phyloP scores from a whole-genome alignment of 2,888 invertebrate species.

The Habrosyne pyritoides region DNA sequence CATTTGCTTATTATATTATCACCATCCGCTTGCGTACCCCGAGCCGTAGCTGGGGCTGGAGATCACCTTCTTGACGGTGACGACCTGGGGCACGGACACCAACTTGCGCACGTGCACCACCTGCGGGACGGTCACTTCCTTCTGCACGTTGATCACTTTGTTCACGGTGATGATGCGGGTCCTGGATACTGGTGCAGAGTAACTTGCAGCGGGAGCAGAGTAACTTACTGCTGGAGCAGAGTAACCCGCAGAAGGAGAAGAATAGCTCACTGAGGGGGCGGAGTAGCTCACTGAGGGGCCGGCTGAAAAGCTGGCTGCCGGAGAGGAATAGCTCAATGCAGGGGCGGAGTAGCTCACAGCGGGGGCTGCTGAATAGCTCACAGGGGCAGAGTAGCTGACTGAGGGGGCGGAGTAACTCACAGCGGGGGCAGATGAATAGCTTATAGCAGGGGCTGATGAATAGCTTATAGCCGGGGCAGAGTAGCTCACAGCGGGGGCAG shows the following conservation, averaged over 20 bases:
- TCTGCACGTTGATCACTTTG: conserved; percentile 28
- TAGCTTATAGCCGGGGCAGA: conserved; percentile 13
- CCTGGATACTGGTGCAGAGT: conserved; percentile 14
- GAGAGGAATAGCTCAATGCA: conserved; percentile 14
- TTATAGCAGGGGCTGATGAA: conserved; percentile 10
- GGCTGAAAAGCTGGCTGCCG: conserved; percentile 9
- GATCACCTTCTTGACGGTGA: conserved; percentile 31
- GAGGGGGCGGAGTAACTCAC: conserved; percentile 7
- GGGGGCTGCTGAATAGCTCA: conserved; percentile 11
- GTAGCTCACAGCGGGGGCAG: conserved; percentile 12
- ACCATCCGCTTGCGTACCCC: conserved; percentile 16
- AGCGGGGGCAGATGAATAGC: conserved; percentile 14
- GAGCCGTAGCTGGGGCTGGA: conserved; percentile 20
- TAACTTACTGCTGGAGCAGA: conserved; percentile 12
- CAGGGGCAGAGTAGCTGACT: conserved; percentile 12
- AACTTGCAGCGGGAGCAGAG: conserved; percentile 13
- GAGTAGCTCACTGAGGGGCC: conserved; percentile 13
- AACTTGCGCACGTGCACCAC: conserved; percentile 33
- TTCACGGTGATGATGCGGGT: conserved; percentile 26
- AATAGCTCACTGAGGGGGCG: conserved; percentile 12
- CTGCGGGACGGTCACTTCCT: conserved; percentile 30
- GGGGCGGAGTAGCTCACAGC: conserved; percentile 12
- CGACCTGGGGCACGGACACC: conserved; percentile 33
- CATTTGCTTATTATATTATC: neutral
- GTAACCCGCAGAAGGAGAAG: conserved; percentile 12